phyloP scores from a whole-genome alignment of 2,113 vertebrate genomes.

The Macrotus californicus region DNA sequence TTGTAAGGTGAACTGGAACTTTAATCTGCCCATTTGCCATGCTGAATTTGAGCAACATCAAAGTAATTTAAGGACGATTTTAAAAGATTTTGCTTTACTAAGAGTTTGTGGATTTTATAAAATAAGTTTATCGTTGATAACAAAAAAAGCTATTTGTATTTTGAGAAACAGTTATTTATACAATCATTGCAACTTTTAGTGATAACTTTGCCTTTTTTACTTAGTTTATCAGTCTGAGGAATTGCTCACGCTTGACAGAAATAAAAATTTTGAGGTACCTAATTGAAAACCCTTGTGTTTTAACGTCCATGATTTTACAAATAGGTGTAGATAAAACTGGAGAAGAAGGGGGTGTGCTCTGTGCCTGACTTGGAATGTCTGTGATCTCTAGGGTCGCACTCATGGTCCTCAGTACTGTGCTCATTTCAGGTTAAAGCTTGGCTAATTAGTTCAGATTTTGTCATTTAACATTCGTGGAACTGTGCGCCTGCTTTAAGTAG shows the following conservation, averaged over 20 bases:
- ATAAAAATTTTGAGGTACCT: neutral
- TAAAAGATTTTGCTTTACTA: neutral
- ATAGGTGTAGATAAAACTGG: neutral
- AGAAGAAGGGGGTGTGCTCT: neutral
- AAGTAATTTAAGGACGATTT: neutral
- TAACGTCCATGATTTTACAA: neutral
- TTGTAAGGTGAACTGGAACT: neutral
- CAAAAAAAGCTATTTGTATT: neutral
- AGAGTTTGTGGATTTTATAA: neutral
- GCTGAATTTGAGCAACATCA: neutral
- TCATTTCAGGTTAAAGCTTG: conserved; percentile 2
- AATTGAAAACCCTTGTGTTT: neutral
- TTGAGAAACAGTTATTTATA: neutral
- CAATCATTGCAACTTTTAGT: neutral
- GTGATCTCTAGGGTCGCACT: neutral
- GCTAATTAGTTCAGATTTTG: neutral
- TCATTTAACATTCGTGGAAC: neutral
- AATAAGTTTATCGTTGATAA: neutral
- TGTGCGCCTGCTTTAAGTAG: neutral
- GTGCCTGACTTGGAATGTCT: neutral
- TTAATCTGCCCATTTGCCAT: neutral
- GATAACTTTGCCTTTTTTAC: neutral
- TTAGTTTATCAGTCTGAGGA: neutral
- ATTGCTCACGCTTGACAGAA: neutral
- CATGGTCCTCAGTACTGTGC: neutral